Evolutionary conservation across 1,140 invertebrate genomes (phyloP), one percentile per base, ranked within the genome.

Genomic region (Grapholita molesta): DNA sequence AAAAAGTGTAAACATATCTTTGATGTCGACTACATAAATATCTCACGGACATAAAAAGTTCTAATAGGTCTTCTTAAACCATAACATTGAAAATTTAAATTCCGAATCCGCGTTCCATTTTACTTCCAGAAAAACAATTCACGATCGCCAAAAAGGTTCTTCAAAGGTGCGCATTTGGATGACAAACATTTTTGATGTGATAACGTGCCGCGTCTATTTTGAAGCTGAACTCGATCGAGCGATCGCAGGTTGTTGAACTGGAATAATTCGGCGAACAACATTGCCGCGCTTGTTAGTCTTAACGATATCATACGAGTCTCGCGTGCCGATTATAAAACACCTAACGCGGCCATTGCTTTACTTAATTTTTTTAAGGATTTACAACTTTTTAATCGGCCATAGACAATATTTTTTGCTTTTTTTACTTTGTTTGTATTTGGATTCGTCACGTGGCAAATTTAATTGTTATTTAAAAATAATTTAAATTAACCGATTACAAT

Each of bases 211-310:
- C 82, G 85, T 89, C 87, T 91, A 91, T 89, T 89, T 88, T 86
- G 87, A 48, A 48, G 42, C 42, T 48, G 42, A 89, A 91, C 87
- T 87, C 82, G 82, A 85, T 85, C 84, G 85, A 80, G 73, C 86
- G 81, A 77, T 83, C 84, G 82, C 81, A 82, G 82, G 87, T 91
- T 90, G 85, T 89, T 91, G 89, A 91, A 89, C 89, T 91, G 86
- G 80, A 88, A 89, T 89, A 90, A 89, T 91, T 91, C 89, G 89
- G 89, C 89, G 89, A 91, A 91, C 85, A 88, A 84, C 81, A 87
- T 86, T 87, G 85, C 87, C 52, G 80, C 80, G 84, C 84, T 82
- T 83, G 74, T 80, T 86, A 84, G 84, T 87, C 85, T 88, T 76
- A 70, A 76, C 65, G 78, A 80, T 83, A 80, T 82, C 82, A 83